These are phyloP conservation scores for Holacanthella duospinosa DNA, from an alignment of 2,888 invertebrate genomes.

Conservation along the genomic window DNA sequence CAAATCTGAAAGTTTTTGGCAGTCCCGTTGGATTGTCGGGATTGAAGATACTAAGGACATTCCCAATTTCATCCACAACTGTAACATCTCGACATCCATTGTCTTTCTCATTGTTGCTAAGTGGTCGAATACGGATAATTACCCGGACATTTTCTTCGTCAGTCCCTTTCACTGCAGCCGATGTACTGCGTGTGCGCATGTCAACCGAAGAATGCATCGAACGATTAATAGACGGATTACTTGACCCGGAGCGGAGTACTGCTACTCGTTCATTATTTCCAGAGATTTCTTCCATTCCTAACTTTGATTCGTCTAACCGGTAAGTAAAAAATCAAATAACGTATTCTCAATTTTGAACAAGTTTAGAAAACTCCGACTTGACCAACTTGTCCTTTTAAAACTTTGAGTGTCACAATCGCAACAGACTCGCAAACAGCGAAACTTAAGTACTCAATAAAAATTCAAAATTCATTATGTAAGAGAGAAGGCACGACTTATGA, in stretches of 20 bases:
- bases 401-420: too few relatives aligned
- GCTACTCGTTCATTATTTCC: too few relatives aligned
- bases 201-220: background rate
- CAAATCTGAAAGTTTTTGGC: constrained; percentile 77
- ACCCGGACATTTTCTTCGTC: constrained; percentile 85
- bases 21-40: constrained; percentile 45
- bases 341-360: too few relatives aligned
- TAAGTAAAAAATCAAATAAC: too few relatives aligned
- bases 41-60: constrained; percentile 56
- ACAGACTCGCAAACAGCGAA: too few relatives aligned
- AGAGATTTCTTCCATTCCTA: too few relatives aligned
- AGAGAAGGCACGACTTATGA: too few relatives aligned
- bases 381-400: too few relatives aligned
- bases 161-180: background rate
- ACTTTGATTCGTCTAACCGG: too few relatives aligned
- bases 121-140: constrained; percentile 85
- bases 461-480: too few relatives aligned
- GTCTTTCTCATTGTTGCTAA: constrained; percentile 72
- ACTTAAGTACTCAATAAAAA: too few relatives aligned
- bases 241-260: background rate
- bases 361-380: too few relatives aligned
- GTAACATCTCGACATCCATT: constrained; percentile 53
- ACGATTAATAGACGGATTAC: background rate
- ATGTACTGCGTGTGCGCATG: background rate
- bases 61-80: constrained; percentile 60